Percentiles rank a stretch among this genome's conserved stretches.
phyloP scores from a whole-genome alignment of 2,888 invertebrate genomes.

The Tetranychus piercei region DNA sequence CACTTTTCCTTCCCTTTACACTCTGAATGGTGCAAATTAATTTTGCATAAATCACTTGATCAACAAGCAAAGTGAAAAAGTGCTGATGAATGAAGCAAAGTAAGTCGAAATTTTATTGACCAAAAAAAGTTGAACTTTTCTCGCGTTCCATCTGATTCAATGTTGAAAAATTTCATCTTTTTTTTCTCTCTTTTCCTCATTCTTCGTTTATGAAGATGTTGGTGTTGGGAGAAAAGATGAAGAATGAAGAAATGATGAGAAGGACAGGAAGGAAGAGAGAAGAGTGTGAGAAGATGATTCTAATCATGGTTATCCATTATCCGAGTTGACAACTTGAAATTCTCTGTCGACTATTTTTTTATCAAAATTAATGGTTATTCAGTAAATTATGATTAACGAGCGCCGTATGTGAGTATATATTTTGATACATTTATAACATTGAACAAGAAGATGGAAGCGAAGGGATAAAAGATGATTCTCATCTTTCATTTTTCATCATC shows the following conservation, averaged over 20 bases:
- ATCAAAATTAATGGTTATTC: constrained; percentile 1
- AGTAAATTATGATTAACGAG: neutral
- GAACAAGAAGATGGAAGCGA: neutral
- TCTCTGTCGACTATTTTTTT: neutral
- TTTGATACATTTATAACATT: neutral
- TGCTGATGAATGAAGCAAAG: no score
- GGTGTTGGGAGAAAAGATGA: neutral
- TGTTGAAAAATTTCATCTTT: neutral
- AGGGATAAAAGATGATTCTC: neutral
- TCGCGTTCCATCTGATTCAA: no score
- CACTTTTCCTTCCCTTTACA: no score
- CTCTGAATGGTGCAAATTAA: no score
- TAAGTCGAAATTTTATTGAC: no score
- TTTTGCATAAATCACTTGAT: no score
- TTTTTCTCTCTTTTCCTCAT: neutral
- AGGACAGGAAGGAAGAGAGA: neutral
- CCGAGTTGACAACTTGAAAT: neutral
- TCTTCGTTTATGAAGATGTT: neutral
- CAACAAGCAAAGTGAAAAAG: no score
- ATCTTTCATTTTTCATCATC: neutral
- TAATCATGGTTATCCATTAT: constrained; percentile 1
- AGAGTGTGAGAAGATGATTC: neutral
- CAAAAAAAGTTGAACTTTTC: no score
- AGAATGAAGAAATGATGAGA: neutral
- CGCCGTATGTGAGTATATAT: neutral